phyloP scores from a whole-genome alignment of 53 echinoderm and acorn worm species.

The Crossaster papposus region DNA sequence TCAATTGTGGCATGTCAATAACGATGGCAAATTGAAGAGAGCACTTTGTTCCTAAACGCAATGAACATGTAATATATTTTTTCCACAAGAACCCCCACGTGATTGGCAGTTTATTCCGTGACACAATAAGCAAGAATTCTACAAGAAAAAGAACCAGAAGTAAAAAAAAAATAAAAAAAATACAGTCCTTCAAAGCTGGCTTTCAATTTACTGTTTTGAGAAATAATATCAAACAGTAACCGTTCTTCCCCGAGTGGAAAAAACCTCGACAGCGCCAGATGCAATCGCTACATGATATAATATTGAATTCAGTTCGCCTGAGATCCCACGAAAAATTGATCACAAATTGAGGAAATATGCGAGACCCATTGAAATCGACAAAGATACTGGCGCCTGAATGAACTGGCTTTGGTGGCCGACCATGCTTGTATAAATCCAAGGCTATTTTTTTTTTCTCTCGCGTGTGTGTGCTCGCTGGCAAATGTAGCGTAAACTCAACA shows the following conservation, averaged over 20 bases:
- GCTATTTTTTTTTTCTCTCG: slow-evolving; percentile 18
- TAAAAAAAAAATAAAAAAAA: not conserved
- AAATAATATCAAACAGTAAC: not conserved
- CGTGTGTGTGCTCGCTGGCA: not conserved
- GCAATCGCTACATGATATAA: not conserved
- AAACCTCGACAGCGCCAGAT: not conserved
- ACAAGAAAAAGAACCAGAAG: too few species aligned
- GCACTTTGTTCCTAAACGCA: not conserved
- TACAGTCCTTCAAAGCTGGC: not conserved
- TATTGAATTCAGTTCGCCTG: not conserved
- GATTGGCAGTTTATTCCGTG: not conserved
- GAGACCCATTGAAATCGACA: not conserved
- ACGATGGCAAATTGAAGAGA: not conserved
- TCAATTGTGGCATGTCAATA: not conserved
- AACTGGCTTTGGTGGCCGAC: slow-evolving; percentile 7
- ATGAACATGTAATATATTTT: not conserved
- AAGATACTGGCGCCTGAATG: not conserved
- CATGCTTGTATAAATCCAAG: slow-evolving; percentile 43
- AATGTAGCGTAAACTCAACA: slow-evolving; percentile 24
- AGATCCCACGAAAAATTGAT: not conserved
- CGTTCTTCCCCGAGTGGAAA: not conserved
- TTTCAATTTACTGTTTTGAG: not conserved
- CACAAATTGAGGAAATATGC: slow-evolving; percentile 7
- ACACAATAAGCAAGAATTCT: not conserved
- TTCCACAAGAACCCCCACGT: not conserved